Base-by-base conservation (phyloP, 2,113 vertebrate species). In the Phylloscopus trochiloides region DNA sequence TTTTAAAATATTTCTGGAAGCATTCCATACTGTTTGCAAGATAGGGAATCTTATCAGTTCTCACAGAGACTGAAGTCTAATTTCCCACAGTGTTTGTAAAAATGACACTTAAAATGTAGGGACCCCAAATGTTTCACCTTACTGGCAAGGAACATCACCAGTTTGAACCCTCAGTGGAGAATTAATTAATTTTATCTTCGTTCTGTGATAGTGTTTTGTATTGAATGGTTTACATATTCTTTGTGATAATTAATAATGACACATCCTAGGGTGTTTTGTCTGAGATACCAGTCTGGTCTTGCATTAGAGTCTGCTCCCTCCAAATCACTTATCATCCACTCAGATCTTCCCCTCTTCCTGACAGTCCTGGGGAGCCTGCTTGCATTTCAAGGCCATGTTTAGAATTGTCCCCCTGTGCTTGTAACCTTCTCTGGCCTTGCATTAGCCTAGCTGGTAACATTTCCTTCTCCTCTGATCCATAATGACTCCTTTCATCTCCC, bases 1-100 rank as follows among this genome's bases (percentile, higher is more conserved):
- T 54, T 73, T 71, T 61, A 47, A 87, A 92, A 78, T 28, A 76
- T 47, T 91, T 94, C 75, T 96, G 65, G 73, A 95, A 95, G 52
- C 79, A 81, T 43, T 92, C 66, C 78, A 48, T 92, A 18, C 31
- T 28, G 21, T 79, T 92, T 78, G 47, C 61, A 8, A 91, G 62
- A 47, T 67, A 82, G 50, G 54, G 63, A 75, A 84, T 91, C 86
- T 94, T 92, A 86, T 26, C 82, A 86, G 52, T 77, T 86, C 67
- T 84, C 72, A 71, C 51, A 96, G 68, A 96, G 40, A 24, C 70
- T 14, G 55, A 77, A 65, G 38, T 78, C 47, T 80, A 14, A 86
- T 67, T 94, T 96, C 63, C 47, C 75, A 88, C 59, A 55, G 22
- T 72, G 47, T 88, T 90, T 76, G 48, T 83, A 55, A 94, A 74